Percentiles rank a stretch among this genome's conserved stretches.
These are phyloP conservation scores for Glaucomys volans DNA, from an alignment of 2,113 vertebrate genomes.

Conservation along the genomic window DNA sequence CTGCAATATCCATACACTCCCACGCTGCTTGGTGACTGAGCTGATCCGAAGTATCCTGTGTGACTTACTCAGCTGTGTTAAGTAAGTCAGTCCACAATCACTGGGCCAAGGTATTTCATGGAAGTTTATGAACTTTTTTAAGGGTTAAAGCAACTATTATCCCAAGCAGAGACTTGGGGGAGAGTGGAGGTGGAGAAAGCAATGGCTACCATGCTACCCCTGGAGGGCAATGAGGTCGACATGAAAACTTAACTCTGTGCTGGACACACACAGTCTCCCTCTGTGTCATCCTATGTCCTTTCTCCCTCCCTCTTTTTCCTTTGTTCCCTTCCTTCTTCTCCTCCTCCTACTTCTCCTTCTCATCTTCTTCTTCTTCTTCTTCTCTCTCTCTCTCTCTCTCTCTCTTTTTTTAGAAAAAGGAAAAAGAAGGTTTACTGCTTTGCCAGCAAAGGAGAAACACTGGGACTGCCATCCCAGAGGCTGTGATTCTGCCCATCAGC, in stretches of 20 bases:
- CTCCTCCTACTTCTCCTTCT: background rate
- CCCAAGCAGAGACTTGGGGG: background rate
- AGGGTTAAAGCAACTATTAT: background rate
- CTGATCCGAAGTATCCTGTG: background rate
- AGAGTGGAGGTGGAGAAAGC: background rate
- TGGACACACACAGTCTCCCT: background rate
- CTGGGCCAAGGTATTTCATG: background rate
- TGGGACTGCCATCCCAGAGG: too few species aligned
- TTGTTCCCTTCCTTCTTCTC: background rate
- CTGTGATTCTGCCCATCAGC: too few species aligned
- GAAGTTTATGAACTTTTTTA: slow-evolving; percentile 13
- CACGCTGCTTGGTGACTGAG: background rate
- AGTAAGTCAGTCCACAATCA: background rate
- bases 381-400: too few species aligned
- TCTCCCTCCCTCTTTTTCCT: background rate
- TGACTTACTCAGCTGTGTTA: background rate
- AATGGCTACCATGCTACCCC: background rate
- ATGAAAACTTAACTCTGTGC: background rate
- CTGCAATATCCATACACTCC: background rate
- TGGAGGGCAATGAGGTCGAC: background rate
- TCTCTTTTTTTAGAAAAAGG: background rate
- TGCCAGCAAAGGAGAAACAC: too few species aligned
- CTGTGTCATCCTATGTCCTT: background rate
- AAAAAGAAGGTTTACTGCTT: too few species aligned
- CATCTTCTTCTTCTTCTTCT: too few species aligned